phyloP scores from a whole-genome alignment of 1,140 invertebrate genomes.

The Holotrichia oblita region DNA sequence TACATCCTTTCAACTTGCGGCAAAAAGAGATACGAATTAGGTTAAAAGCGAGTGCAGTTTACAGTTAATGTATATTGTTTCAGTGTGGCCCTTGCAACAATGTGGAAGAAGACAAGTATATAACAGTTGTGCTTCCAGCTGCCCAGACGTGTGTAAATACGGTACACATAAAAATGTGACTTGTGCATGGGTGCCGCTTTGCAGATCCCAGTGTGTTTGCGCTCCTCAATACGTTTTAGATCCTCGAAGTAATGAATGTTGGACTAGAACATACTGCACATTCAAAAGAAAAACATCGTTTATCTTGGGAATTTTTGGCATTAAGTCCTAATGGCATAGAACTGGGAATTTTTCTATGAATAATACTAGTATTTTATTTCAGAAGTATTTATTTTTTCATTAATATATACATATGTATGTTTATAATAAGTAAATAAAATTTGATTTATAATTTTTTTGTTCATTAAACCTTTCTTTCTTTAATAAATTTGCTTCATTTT shows the following conservation, averaged over 20 bases:
- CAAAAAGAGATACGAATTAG: no score
- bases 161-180: conserved; percentile 5
- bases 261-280: conserved; percentile 6
- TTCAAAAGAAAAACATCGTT: conserved; percentile 22
- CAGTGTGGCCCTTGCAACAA: conserved; percentile 2
- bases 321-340: not conserved
- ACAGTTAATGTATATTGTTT: conserved; percentile 13
- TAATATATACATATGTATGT: not conserved
- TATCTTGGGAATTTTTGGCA: conserved; percentile 6
- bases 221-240: conserved; percentile 26
- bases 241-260: conserved; percentile 32
- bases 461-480: no score
- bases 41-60: not conserved
- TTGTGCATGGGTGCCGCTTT: not conserved
- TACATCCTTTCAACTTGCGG: no score
- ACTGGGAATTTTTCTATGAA: not conserved
- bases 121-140: not conserved
- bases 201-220: conserved; percentile 16
- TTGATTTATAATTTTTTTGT: no score
- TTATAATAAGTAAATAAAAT: not conserved
- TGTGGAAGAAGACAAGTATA: not conserved
- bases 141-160: conserved; percentile 26
- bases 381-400: not conserved
- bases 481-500: no score
- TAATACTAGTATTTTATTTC: not conserved